Base-by-base conservation (phyloP, 2,888 invertebrate genomes). In the Cosmopolites sordidus region DNA sequence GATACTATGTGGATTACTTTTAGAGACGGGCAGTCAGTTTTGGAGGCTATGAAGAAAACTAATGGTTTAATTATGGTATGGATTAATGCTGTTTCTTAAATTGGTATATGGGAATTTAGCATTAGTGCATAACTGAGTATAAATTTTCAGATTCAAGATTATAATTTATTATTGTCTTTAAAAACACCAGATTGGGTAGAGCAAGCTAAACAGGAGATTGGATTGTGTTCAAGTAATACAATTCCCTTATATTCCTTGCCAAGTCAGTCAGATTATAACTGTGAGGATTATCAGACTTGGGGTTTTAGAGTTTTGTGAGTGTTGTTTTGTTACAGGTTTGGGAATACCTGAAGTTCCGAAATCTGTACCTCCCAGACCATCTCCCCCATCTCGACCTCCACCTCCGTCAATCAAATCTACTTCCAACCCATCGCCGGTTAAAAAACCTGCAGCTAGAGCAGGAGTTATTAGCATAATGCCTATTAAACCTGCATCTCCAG, bases 1-100 rank as follows among this genome's bases (percentile, higher is more conserved):
- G 89, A 85, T 54, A 87, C 89, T 12, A 85, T 97, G 77, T 92
- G 92, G 86, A 84, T 97, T 17, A 93, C 95, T 6, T 95, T 96
- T 71, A 82, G 90, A 62, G 90, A 92, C 67, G 94, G 96, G 0
- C 87, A 89, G 68, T 86, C 87, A 61, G 96, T 96, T 2, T 73
- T 98, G 16, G 83, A 85, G 54, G 90, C 90, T 1, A 56, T 68
- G 59, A 65, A 64, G 52, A 68, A 68, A 54, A 70, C 68, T 1
- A 61, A 63, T 33, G 69, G 69, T 15, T 48, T 56, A 22, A 44
- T 65, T 43, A 48, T 43, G 41, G 65, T 64, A 55, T 44, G n/a
- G n/a, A 22, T 22, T 22, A 22, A 22, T 5, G 3, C 8, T 22
- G 48, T 17, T n/a, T 22, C 8, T 17, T 8, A n/a, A 43, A 22